phyloP scores from a whole-genome alignment of 2,113 vertebrate genomes.

The Genyomyrus donnyi region DNA sequence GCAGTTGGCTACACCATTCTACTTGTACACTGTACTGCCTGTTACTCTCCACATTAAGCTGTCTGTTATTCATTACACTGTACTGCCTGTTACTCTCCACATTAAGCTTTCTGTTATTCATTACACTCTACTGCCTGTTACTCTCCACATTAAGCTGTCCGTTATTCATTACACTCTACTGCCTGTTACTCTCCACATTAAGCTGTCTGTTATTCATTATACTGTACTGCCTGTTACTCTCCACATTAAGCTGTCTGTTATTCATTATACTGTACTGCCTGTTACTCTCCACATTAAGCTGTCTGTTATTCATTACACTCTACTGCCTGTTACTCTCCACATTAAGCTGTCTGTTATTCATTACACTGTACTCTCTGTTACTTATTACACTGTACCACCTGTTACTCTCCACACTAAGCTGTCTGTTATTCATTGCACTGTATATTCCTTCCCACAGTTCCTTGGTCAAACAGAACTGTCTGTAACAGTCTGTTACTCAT shows the following conservation, averaged over 20 bases:
- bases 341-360: background rate
- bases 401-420: background rate
- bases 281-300: background rate
- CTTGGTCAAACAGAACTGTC: no score
- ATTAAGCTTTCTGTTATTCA: background rate
- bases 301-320: background rate
- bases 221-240: background rate
- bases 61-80: background rate
- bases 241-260: background rate
- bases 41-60: background rate
- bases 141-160: background rate
- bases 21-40: background rate
- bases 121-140: background rate
- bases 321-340: background rate
- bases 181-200: background rate
- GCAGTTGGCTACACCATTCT: background rate
- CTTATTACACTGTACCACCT: background rate
- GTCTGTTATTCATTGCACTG: background rate
- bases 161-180: background rate
- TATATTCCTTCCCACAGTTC: no score
- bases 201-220: background rate
- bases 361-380: background rate
- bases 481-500: background rate
- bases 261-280: background rate
- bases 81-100: background rate